Percentiles rank a stretch among this genome's conserved stretches.
Conservation (phyloP, 2,113 vertebrate species). For the Astur gentilis region DNA sequence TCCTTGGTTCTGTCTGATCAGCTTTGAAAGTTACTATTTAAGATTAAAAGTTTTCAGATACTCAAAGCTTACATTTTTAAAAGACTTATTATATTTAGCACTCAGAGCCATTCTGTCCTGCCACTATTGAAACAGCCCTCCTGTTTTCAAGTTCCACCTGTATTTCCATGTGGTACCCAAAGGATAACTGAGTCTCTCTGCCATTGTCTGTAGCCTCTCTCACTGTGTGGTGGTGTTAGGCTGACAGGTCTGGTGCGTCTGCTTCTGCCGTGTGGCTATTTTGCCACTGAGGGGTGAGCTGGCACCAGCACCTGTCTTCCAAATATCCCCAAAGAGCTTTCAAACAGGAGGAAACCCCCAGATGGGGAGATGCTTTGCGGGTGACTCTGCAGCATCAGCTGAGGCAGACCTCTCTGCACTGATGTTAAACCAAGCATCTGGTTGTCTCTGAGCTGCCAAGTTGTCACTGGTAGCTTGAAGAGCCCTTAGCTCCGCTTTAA, state of each 20-base stretch:
- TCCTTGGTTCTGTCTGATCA: background rate
- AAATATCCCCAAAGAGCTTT: background rate
- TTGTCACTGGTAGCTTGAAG: background rate
- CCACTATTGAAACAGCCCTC: background rate
- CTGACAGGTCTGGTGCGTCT: background rate
- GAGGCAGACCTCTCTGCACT: background rate
- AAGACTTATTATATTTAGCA: background rate
- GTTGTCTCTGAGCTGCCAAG: background rate
- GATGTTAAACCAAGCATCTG: background rate
- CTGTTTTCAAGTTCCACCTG: background rate
- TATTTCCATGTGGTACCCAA: background rate
- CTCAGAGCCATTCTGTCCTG: background rate
- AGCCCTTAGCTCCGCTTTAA: background rate
- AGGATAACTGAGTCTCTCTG: background rate
- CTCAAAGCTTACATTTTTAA: background rate
- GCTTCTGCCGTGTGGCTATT: background rate
- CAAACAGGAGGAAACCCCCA: background rate
- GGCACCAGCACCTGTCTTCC: background rate
- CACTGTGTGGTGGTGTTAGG: accelerated
- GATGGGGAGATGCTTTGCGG: accelerated
- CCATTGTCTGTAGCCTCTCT: background rate
- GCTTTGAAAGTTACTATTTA: background rate
- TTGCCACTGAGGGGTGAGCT: background rate
- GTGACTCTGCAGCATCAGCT: background rate
- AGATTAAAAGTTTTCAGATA: background rate